Conservation (phyloP, 2,113 vertebrate species). For the Cheilinus undulatus region DNA sequence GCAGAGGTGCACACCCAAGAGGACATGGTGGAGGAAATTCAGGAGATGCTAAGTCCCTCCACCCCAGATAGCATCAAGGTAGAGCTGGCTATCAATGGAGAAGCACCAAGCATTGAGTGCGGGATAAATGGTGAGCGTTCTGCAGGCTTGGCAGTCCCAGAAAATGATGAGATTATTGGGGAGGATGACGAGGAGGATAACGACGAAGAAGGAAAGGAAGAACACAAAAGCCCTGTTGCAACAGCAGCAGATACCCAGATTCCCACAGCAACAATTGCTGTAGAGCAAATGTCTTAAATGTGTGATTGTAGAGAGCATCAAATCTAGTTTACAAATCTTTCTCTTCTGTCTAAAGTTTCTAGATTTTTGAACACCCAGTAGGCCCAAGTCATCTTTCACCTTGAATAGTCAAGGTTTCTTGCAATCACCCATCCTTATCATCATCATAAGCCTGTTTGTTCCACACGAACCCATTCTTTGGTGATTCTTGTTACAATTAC, state of each 20-base stretch:
- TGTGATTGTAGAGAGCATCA: slow-evolving; percentile 18
- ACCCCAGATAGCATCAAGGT: slow-evolving; percentile 73
- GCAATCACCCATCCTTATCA: neutral
- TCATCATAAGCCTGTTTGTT: neutral
- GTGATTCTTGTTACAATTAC: no score
- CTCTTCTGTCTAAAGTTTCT: slow-evolving; percentile 21
- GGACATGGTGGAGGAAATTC: slow-evolving; percentile 69
- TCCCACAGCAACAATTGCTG: slow-evolving; percentile 52
- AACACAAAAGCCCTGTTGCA: slow-evolving; percentile 56
- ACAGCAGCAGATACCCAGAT: slow-evolving; percentile 47
- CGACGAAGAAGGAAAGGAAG: slow-evolving; percentile 38
- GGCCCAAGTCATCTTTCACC: slow-evolving; percentile 14
- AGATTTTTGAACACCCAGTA: slow-evolving; percentile 8
- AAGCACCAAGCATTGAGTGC: slow-evolving; percentile 67
- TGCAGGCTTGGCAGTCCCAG: slow-evolving; percentile 67
- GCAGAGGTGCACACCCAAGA: slow-evolving; percentile 77
- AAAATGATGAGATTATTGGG: slow-evolving; percentile 64
- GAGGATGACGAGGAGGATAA: slow-evolving; percentile 65
- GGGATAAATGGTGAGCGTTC: slow-evolving; percentile 57
- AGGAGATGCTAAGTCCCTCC: slow-evolving; percentile 51
- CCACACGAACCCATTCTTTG: neutral
- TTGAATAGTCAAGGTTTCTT: slow-evolving; percentile 9
- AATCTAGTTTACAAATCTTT: slow-evolving; percentile 13
- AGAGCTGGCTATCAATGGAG: slow-evolving; percentile 83
- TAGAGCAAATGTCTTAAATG: slow-evolving; percentile 79